Evolutionary conservation across 2,113 vertebrate species (phyloP), one percentile per base, ranked within the genome.

Genomic region (Gasterosteus aculeatus): DNA sequence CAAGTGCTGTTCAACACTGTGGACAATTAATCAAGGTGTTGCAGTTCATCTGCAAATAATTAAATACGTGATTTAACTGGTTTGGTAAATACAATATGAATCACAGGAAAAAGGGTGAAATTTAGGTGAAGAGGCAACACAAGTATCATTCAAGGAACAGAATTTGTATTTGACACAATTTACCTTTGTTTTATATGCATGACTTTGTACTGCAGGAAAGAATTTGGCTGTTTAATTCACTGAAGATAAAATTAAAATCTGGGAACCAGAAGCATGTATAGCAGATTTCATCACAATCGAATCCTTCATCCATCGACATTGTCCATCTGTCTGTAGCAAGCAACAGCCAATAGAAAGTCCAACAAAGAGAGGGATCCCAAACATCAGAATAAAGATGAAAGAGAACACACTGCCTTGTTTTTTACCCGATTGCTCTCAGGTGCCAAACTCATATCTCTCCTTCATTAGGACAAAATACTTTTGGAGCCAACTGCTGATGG

Each of bases 401-500:
- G 19, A 63, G 39, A 42, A 72, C 22, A 63, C 15, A 53, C 46
- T 29, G 61, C 74, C 47, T 53, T 22, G 42, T 77, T 66, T 60
- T 26, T 82, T 53, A 67, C 29, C 46, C 16, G 51, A 68, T 35
- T 56, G 44, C 60, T 57, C 51, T 64, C 62, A 42, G 57, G 72
- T 76, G 72, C 35, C 80, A 44, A 78, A 69, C 66, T 68, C 49
- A 64, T 62, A 53, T 44, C 35, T 66, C 29, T 29, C 44, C 39
- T 77, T 71, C 72, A 84, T 83, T 80, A 85, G 47, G 64, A 68
- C 16, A 12, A 61, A 46, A 69, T 19, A 60, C 42, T 60, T 68
- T 60, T 72, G n/a, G 44, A 78, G 65, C 56, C 54, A 69, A 56
- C 39, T 63, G 71, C 79, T 75, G 72, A 51, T 60, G 64, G 14